A percentile compares a stretch with the other conserved stretches of the same genome.
phyloP scores from a whole-genome alignment of 2,797 vertebrate species.

The Moxostoma hubbsi region DNA sequence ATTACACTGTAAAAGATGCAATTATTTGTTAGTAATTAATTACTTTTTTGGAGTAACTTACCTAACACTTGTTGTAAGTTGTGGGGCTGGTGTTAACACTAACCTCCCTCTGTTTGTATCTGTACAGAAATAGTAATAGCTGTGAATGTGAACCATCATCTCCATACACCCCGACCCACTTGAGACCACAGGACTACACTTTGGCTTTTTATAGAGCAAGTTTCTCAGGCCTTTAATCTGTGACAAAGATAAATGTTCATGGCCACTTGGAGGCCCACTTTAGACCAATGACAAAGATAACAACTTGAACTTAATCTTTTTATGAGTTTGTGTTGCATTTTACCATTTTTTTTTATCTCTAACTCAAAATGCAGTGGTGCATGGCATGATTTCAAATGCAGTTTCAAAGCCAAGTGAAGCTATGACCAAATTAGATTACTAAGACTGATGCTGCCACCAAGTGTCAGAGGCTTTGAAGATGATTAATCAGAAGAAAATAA shows the following conservation, averaged over 20 bases:
- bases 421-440: no score
- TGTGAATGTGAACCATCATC: constrained; percentile 26
- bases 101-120: neutral
- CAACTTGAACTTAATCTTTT: no score
- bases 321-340: no score
- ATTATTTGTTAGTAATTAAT: no score
- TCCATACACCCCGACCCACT: constrained; percentile 12
- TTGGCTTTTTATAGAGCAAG: neutral
- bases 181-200: constrained; percentile 16
- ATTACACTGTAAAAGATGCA: no score
- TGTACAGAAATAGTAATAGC: constrained; percentile 30
- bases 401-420: no score
- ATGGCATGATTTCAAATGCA: no score
- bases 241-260: neutral
- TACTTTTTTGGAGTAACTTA: neutral
- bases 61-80: neutral
- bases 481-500: no score
- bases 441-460: no score
- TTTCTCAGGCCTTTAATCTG: neutral
- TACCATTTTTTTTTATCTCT: no score
- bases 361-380: no score
- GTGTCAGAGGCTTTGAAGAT: no score
- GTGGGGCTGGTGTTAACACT: constrained; percentile 9
- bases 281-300: constrained; percentile 13
- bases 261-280: neutral